Evolutionary conservation across 2,797 vertebrate genomes (phyloP).

Genomic region (Limnodromus scolopaceus): DNA sequence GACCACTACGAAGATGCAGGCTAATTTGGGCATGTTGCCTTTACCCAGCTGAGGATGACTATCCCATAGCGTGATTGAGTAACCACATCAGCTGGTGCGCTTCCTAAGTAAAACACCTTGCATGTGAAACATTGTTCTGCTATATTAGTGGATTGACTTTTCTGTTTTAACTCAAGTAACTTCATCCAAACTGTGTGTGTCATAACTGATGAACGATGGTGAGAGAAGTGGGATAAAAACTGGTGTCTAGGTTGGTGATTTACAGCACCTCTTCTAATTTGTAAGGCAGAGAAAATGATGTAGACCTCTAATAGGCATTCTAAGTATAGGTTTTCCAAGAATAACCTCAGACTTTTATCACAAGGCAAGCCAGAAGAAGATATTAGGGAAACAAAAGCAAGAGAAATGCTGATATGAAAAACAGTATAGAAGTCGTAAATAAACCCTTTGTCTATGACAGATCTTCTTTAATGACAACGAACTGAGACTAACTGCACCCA

Average conservation of each 20-base stretch:
- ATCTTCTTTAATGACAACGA: background rate
- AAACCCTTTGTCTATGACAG: background rate
- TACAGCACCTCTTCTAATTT: slow-evolving; percentile 3
- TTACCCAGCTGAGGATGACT: background rate
- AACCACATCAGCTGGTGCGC: background rate
- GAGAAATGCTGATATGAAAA: background rate
- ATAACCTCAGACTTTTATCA: slow-evolving; percentile 2
- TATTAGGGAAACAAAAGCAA: background rate
- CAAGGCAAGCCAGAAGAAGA: background rate
- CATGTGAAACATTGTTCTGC: background rate
- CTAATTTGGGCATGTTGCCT: background rate
- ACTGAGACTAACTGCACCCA: background rate
- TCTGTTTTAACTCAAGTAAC: background rate
- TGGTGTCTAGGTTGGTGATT: background rate
- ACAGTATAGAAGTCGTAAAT: background rate
- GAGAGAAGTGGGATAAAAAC: background rate
- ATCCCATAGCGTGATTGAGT: background rate
- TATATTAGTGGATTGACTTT: background rate
- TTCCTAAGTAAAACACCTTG: background rate
- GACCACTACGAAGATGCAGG: background rate
- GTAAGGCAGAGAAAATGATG: background rate
- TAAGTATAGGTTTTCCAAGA: slow-evolving; percentile 39
- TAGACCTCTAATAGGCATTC: slow-evolving; percentile 23
- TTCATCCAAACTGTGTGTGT: background rate
- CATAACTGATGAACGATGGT: background rate